Conservation (phyloP, 2,888 invertebrate genomes). For the Leptinotarsa juncta region DNA sequence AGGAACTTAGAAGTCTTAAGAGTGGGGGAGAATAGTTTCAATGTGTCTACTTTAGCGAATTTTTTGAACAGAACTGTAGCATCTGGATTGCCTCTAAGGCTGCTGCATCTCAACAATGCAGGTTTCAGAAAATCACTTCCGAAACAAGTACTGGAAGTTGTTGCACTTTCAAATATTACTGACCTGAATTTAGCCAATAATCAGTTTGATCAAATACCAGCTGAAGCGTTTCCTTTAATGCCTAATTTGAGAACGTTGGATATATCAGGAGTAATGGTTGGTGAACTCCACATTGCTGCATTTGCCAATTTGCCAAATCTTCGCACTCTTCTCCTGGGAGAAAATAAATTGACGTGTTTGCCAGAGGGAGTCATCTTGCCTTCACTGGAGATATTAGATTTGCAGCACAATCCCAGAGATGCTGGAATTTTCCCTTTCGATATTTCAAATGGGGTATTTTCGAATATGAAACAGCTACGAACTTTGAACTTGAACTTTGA, state of each 20-base stretch:
- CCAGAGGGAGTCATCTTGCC: conserved; percentile 68
- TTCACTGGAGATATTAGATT: conserved; percentile 66
- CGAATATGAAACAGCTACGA: conserved; percentile 66
- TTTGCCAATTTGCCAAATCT: conserved; percentile 70
- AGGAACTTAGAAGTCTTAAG: conserved; percentile 65
- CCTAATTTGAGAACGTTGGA: conserved; percentile 69
- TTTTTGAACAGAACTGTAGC: conserved; percentile 64
- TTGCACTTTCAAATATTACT: conserved; percentile 64
- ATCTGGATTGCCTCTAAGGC: conserved; percentile 64
- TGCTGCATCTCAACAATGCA: conserved; percentile 68
- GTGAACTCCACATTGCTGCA: conserved; percentile 66
- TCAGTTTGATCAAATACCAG: conserved; percentile 69
- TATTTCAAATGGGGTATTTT: conserved; percentile 68
- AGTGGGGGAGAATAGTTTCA: conserved; percentile 70
- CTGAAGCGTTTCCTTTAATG: conserved; percentile 70
- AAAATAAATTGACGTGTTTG: conserved; percentile 69
- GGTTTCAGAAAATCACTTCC: conserved; percentile 70
- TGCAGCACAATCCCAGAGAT: conserved; percentile 67
- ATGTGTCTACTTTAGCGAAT: conserved; percentile 64
- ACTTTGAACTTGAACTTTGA: conserved; percentile 70
- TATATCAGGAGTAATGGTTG: conserved; percentile 68
- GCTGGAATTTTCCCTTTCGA: conserved; percentile 67
- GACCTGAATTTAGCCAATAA: conserved; percentile 68
- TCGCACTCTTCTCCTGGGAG: conserved; percentile 67
- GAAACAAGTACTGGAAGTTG: conserved; percentile 62